A percentile compares a stretch with the other conserved stretches of the same genome.
phyloP scores from a whole-genome alignment of 2,797 vertebrate genomes.

The Alosa sapidissima region DNA sequence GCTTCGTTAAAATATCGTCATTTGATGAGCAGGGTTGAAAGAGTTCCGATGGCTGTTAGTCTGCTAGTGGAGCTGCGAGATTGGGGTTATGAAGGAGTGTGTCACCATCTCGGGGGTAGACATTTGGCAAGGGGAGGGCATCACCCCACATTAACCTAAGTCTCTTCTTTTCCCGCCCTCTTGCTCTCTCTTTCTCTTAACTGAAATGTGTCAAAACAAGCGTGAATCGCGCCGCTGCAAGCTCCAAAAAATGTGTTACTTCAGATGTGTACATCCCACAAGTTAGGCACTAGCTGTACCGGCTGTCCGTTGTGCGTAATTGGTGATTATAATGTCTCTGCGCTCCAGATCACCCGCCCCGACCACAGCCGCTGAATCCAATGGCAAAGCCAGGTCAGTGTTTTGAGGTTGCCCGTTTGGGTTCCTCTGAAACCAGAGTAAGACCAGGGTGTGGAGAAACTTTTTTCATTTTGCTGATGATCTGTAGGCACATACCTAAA shows the following conservation, averaged over 20 bases:
- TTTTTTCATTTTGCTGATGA: not conserved
- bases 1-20: not conserved
- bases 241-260: not conserved
- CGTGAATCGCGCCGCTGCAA: not conserved
- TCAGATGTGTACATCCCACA: not conserved
- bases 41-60: slow-evolving; percentile 48
- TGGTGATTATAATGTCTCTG: slow-evolving; percentile 13
- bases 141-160: slow-evolving; percentile 45
- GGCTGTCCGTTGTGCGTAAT: not conserved
- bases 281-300: not conserved
- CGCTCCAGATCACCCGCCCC: not conserved
- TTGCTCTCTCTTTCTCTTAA: slow-evolving; percentile 17
- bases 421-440: not conserved
- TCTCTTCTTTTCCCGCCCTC: slow-evolving; percentile 33
- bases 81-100: slow-evolving; percentile 75
- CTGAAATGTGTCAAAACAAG: slow-evolving; percentile 8
- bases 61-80: slow-evolving; percentile 63
- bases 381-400: not conserved
- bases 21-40: not conserved
- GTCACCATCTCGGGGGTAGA: slow-evolving; percentile 64
- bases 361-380: not conserved
- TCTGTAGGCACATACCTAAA: not conserved
- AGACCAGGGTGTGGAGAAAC: not conserved
- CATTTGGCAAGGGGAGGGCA: slow-evolving; percentile 63
- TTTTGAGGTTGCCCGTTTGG: not conserved